Conservation (phyloP, 2,113 vertebrate species). For the Drymodes brunneopygia region DNA sequence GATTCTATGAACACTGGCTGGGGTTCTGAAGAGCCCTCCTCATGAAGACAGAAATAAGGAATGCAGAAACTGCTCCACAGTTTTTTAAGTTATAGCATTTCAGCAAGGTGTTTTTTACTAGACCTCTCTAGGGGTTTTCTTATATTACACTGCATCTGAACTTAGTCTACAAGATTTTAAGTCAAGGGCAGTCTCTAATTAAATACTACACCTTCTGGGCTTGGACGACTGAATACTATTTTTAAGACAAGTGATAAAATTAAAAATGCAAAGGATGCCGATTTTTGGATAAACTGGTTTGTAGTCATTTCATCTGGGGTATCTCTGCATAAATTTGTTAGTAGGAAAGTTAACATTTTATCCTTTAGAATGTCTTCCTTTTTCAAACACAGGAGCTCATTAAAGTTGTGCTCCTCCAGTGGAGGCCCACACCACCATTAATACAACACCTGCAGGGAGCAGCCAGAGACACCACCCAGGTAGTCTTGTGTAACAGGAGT, state of each 20-base stretch:
- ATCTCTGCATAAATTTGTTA: not conserved
- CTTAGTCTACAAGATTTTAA: not conserved
- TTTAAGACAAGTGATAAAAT: not conserved
- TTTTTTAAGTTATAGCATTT: not conserved
- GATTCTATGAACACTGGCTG: not conserved
- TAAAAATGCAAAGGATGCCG: not conserved
- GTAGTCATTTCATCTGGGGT: not conserved
- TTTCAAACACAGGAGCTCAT: not conserved
- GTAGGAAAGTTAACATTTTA: not conserved
- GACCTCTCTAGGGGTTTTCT: not conserved
- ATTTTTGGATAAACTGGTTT: not conserved
- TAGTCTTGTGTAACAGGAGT: not conserved
- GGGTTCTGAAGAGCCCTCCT: not conserved
- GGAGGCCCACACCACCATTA: not conserved
- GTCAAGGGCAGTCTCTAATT: not conserved
- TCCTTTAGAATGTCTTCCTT: not conserved
- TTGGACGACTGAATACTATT: not conserved
- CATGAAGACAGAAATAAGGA: not conserved
- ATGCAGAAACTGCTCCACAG: rapidly evolving
- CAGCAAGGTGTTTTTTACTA: not conserved
- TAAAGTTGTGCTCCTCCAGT: not conserved
- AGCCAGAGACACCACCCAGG: not conserved
- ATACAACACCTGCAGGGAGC: not conserved
- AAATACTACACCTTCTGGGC: not conserved
- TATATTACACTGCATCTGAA: not conserved